Evolutionary conservation across 92 coral and sea anemone species (phyloP), one percentile per base, ranked within the genome.

Genomic region (Galaxea fascicularis): DNA sequence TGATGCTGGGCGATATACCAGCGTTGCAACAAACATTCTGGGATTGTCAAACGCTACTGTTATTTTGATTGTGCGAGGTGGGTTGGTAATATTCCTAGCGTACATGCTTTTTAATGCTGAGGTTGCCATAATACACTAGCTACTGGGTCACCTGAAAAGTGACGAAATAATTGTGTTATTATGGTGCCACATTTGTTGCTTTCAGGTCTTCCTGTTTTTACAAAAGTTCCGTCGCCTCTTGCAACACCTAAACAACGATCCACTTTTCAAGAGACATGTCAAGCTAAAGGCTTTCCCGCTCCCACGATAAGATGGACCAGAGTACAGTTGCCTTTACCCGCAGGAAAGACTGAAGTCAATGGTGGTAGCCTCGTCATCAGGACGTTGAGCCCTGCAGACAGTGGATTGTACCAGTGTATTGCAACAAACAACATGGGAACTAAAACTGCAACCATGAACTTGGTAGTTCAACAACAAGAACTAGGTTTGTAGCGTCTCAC

Each of bases 381-480:
- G 28, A 74, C 53, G 26, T 13, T 74, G 65, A 27, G 65, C 4
- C 79, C 66, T 74, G 79, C 25, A 18, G 79, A 74, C 79, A 29
- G 79, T 11, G 79, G 79, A 17, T 0, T 74, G 27, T 74, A 74
- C 27, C 49, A 74, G 35, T 74, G 79, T 30, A 46, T 15, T 8
- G 79, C 79, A 29, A 74, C 47, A 17, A 74, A 74, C 51, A 74
- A 65, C 65, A 15, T 74, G 65, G 79, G 79, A 20, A 53, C 65
- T 30, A 74, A 53, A 49, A 74, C 30, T 20, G 47, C 28, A 0
- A 17, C 5, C 3, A 52, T 74, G 79, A 74, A 74, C 47, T 35
- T 74, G 65, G 79, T 8, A 1, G 66, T 74, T 3, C 79, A 74
- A 25, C 39, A 25, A 24, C 4, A 35, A 35, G 41, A 35, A 35